A percentile compares a stretch with the other conserved stretches of the same genome.
Evolutionary conservation across 2,113 vertebrate genomes (phyloP).

Genomic region (Platichthys stellatus): DNA sequence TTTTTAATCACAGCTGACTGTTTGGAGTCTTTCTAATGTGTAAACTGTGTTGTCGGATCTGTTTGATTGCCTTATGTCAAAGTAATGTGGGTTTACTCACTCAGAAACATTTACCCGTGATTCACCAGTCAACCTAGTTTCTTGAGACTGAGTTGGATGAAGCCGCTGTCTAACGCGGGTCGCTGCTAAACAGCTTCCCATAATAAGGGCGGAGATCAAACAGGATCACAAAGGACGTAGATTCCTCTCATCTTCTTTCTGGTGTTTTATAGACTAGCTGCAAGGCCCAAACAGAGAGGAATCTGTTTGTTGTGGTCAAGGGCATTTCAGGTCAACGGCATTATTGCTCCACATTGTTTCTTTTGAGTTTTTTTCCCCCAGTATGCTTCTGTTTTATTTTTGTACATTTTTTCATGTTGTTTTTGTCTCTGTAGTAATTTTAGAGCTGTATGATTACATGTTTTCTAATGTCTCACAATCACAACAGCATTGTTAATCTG

Average conservation of each 20-base stretch:
- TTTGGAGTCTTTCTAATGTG: not conserved
- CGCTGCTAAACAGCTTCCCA: slow-evolving; percentile 47
- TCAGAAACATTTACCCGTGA: slow-evolving; percentile 31
- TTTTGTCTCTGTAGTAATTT: not conserved
- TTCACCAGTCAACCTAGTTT: slow-evolving; percentile 38
- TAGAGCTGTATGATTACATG: not conserved
- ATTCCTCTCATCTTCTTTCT: slow-evolving; percentile 55
- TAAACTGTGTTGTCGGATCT: slow-evolving; percentile 10
- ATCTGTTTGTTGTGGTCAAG: slow-evolving; percentile 75
- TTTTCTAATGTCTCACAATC: not conserved
- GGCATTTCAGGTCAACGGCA: slow-evolving; percentile 58
- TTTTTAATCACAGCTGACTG: not conserved
- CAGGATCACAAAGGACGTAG: slow-evolving; percentile 61
- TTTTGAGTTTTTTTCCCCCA: not conserved
- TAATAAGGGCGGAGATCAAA: slow-evolving; percentile 70
- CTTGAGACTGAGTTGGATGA: slow-evolving; percentile 29
- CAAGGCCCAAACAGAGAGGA: slow-evolving; percentile 61
- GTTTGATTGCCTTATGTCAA: not conserved
- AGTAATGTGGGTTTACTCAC: not conserved
- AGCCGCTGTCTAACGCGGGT: slow-evolving; percentile 38
- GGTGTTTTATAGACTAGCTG: slow-evolving; percentile 72
- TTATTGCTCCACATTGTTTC: slow-evolving; percentile 28
- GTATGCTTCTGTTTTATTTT: slow-evolving; percentile 11
- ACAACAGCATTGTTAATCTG: too few species aligned
- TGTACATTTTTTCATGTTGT: not conserved